phyloP scores from a whole-genome alignment of 1,140 invertebrate genomes.

The Cydia amplana region DNA sequence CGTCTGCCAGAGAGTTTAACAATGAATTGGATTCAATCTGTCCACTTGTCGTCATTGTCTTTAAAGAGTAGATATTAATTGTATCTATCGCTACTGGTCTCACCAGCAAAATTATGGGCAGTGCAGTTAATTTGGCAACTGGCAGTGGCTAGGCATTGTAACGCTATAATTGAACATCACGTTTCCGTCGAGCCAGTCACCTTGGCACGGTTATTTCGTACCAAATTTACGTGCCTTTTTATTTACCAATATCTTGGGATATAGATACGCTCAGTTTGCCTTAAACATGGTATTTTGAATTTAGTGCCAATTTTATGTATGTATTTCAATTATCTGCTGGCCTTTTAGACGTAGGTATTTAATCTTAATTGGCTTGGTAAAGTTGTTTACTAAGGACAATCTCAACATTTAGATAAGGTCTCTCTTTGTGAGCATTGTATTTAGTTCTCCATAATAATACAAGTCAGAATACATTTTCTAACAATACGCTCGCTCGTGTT shows the following conservation, averaged over 20 bases:
- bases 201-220: slow-evolving; percentile 64
- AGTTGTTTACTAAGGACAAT: neutral
- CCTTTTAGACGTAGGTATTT: neutral
- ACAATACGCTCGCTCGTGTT: neutral
- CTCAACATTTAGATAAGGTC: neutral
- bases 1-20: slow-evolving; percentile 24
- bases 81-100: neutral
- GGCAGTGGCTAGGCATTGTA: slow-evolving; percentile 36
- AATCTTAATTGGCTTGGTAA: slow-evolving; percentile 9
- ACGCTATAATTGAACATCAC: slow-evolving; percentile 61
- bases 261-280: slow-evolving; percentile 2
- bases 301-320: neutral
- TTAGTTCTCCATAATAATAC: too few species aligned
- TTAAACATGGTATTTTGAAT: slow-evolving; percentile 10
- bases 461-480: neutral
- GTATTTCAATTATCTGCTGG: neutral
- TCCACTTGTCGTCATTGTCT: slow-evolving; percentile 6
- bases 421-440: neutral
- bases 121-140: slow-evolving; percentile 47
- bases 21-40: slow-evolving; percentile 1
- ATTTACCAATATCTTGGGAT: slow-evolving; percentile 35
- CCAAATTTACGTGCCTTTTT: slow-evolving; percentile 51
- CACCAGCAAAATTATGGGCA: slow-evolving; percentile 7
- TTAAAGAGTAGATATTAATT: neutral
- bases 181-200: slow-evolving; percentile 60